Evolutionary conservation across 2,113 vertebrate genomes (phyloP).

Genomic region (Anguilla japonica): DNA sequence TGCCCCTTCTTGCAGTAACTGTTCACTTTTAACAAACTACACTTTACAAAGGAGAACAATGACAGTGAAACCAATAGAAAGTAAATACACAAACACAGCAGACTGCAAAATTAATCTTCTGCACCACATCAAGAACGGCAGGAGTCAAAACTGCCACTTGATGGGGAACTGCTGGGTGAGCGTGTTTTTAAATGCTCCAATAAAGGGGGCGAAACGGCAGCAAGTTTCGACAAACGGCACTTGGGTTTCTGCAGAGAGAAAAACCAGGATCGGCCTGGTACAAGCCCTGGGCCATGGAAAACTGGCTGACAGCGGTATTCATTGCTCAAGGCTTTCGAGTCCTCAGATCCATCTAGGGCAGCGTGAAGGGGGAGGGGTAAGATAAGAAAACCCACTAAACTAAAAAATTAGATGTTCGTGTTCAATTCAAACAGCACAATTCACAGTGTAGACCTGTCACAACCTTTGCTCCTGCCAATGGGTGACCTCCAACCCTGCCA

Average conservation of each 20-base stretch:
- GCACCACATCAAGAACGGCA: not conserved
- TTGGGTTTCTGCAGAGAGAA: not conserved
- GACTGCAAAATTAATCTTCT: not conserved
- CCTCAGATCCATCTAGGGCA: not conserved
- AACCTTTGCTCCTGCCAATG: no score
- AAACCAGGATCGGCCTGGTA: not conserved
- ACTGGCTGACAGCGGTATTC: not conserved
- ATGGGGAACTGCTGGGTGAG: not conserved
- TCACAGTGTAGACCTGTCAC: no score
- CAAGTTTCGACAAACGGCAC: not conserved
- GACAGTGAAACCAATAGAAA: not conserved
- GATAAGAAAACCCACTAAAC: not conserved
- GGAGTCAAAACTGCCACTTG: not conserved
- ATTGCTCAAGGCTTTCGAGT: not conserved
- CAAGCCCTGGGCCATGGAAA: not conserved
- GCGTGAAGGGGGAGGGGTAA: not conserved
- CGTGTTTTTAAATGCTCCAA: not conserved
- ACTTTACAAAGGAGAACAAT: not conserved
- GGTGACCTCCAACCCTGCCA: no score
- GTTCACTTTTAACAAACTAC: not conserved
- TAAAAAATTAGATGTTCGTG: not conserved
- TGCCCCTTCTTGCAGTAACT: not conserved
- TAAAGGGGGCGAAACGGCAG: not conserved
- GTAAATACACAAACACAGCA: not conserved
- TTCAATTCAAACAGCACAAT: not conserved